Evolutionary conservation across 2,797 vertebrate genomes (phyloP).

Genomic region (Pelochelys cantorii): DNA sequence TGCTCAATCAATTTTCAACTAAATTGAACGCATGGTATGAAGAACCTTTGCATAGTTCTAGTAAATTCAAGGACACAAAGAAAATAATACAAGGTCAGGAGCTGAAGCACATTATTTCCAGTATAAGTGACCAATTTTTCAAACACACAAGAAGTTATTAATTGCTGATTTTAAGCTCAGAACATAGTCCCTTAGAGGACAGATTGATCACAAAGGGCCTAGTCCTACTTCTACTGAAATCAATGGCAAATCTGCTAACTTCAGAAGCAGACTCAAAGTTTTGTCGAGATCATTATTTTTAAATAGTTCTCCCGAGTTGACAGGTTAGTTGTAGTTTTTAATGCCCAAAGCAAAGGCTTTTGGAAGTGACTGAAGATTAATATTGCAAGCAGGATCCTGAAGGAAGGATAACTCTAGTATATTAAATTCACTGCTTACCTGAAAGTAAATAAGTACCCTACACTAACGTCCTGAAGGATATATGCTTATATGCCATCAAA

Average conservation of each 20-base stretch:
- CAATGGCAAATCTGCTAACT: background rate
- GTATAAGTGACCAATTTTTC: slow-evolving; percentile 53
- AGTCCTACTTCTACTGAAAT: slow-evolving; percentile 12
- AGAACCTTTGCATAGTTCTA: slow-evolving; percentile 40
- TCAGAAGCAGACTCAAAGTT: slow-evolving; percentile 24
- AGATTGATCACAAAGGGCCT: slow-evolving; percentile 33
- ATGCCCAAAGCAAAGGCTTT: slow-evolving; percentile 69
- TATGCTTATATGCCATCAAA: slow-evolving; percentile 28
- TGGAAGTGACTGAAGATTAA: slow-evolving; percentile 68
- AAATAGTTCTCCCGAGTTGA: slow-evolving; percentile 65
- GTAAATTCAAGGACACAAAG: slow-evolving; percentile 57
- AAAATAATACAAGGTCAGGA: slow-evolving; percentile 61
- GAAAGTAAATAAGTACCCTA: slow-evolving; percentile 61
- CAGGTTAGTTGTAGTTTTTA: slow-evolving; percentile 67
- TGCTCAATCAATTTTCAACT: slow-evolving; percentile 54
- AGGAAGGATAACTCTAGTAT: slow-evolving; percentile 53
- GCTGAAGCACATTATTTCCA: slow-evolving; percentile 26
- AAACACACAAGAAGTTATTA: slow-evolving; percentile 51
- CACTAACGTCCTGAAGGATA: slow-evolving; percentile 55
- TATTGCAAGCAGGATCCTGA: slow-evolving; percentile 60
- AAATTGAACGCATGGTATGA: slow-evolving; percentile 32
- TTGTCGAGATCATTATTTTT: slow-evolving; percentile 68
- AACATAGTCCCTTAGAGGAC: slow-evolving; percentile 43
- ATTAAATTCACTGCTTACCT: slow-evolving; percentile 65
- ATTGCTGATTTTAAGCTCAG: slow-evolving; percentile 46